Percentiles rank a stretch among this genome's conserved stretches.
These are phyloP conservation scores for Archivesica marissinica DNA, from an alignment of 1,140 invertebrate genomes.

Conservation along the genomic window DNA sequence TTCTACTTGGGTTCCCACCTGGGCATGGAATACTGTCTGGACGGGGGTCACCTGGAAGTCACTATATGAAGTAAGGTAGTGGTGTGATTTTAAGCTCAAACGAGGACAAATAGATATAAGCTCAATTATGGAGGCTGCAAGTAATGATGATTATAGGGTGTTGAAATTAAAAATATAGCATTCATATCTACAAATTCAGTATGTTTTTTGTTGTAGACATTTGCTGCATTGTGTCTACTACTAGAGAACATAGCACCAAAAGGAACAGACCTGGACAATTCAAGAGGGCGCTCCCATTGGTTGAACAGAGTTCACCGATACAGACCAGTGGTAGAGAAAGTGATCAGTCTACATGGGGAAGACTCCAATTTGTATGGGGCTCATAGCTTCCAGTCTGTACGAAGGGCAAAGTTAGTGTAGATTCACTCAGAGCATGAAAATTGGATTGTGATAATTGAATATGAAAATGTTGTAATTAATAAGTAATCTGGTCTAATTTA, in stretches of 20 bases:
- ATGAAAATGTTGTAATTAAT: no score
- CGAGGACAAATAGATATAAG: no score
- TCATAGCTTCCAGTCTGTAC: slow-evolving; percentile 37
- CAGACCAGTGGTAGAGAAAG: slow-evolving; percentile 51
- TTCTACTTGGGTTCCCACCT: no score
- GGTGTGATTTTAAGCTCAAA: no score
- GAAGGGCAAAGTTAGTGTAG: slow-evolving; percentile 41
- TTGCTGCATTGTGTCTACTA: slow-evolving; percentile 46
- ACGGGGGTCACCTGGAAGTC: no score
- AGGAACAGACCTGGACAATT: slow-evolving; percentile 6
- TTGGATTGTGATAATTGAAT: no score
- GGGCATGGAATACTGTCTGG: no score
- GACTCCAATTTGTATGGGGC: slow-evolving; percentile 32
- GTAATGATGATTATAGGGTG: no score
- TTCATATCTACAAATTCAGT: background rate
- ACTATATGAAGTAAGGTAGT: no score
- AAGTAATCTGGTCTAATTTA: no score
- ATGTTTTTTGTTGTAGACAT: slow-evolving; percentile 25
- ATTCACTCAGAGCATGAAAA: no score
- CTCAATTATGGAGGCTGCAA: no score
- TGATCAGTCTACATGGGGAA: slow-evolving; percentile 33
- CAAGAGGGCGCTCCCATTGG: slow-evolving; percentile 8
- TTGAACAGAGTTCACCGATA: slow-evolving; percentile 47
- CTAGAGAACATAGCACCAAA: slow-evolving; percentile 31
- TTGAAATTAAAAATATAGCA: background rate